These are phyloP conservation scores for Lates calcarifer DNA, from an alignment of 2,113 vertebrate genomes.

Conservation along the genomic window DNA sequence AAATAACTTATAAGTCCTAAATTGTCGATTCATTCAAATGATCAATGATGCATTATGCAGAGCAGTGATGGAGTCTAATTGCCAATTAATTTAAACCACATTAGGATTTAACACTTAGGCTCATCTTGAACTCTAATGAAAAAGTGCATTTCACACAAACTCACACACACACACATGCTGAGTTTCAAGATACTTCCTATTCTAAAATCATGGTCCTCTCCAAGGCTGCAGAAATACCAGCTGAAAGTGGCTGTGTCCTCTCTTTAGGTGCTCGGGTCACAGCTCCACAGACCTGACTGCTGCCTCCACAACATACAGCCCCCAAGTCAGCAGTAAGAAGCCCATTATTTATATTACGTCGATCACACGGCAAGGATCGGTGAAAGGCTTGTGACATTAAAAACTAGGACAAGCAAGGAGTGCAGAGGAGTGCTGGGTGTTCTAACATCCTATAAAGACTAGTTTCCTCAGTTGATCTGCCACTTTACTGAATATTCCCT, in stretches of 20 bases:
- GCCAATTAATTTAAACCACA: conserved; percentile 24
- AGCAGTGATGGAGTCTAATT: conserved; percentile 38
- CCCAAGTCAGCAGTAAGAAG: conserved; percentile 39
- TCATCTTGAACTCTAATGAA: conserved; percentile 14
- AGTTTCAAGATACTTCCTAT: not conserved
- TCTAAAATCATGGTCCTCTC: not conserved
- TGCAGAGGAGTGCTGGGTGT: conserved; percentile 37
- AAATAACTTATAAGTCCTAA: not conserved
- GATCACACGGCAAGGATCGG: conserved; percentile 20
- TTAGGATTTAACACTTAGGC: conserved; percentile 8
- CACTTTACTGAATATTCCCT: conserved; percentile 60
- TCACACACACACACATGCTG: not conserved
- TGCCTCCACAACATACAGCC: conserved; percentile 28
- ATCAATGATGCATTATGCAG: conserved; percentile 22
- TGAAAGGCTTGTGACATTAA: conserved; percentile 41
- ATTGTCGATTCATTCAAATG: conserved; percentile 16
- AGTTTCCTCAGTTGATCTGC: conserved; percentile 53
- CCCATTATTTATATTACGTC: conserved; percentile 57
- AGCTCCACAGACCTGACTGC: conserved; percentile 15
- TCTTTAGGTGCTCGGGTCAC: conserved; percentile 19
- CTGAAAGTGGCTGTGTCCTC: not conserved
- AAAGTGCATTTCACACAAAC: conserved; percentile 9
- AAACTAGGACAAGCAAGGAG: conserved; percentile 46
- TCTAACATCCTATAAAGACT: conserved; percentile 43
- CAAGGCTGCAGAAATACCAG: not conserved